A percentile compares a stretch with the other conserved stretches of the same genome.
Evolutionary conservation across 2,113 vertebrate genomes (phyloP).

Genomic region (Callionymus lyra): DNA sequence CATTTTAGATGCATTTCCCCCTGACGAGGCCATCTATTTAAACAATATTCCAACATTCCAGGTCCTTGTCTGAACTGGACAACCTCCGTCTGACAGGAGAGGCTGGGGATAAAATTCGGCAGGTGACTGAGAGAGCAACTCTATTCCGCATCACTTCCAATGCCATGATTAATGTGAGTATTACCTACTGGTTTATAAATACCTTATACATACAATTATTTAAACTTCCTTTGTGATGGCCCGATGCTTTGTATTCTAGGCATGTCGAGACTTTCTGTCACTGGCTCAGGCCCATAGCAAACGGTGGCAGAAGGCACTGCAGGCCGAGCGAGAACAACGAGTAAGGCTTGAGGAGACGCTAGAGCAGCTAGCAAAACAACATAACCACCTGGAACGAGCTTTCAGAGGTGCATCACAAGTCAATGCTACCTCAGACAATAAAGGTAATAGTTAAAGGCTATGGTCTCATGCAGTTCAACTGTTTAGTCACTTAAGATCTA

Average conservation of each 20-base stretch:
- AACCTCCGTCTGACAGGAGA: constrained; percentile 80
- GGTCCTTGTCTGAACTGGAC: constrained; percentile 89
- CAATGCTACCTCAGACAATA: constrained; percentile 60
- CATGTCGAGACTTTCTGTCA: constrained; percentile 84
- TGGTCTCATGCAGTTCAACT: too few species aligned
- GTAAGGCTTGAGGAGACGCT: constrained; percentile 90
- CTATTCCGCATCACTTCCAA: constrained; percentile 97
- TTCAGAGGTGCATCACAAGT: constrained; percentile 76
- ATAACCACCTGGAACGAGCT: constrained; percentile 89
- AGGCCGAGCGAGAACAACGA: constrained; percentile 86
- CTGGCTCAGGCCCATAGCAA: constrained; percentile 88
- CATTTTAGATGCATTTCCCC: too few species aligned
- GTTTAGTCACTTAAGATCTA: too few species aligned
- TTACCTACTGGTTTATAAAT: neutral
- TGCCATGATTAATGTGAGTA: constrained; percentile 94
- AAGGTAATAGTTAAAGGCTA: constrained; percentile 60
- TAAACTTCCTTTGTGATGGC: neutral
- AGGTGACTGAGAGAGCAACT: constrained; percentile 88
- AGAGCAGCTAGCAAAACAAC: constrained; percentile 92
- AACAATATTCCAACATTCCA: constrained; percentile 16
- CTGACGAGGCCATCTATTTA: too few species aligned
- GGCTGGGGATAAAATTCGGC: constrained; percentile 87
- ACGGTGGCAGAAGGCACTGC: constrained; percentile 90
- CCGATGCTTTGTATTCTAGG: constrained; percentile 47
- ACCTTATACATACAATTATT: neutral